Percentiles rank a stretch among this genome's conserved stretches.
Evolutionary conservation across 1,140 invertebrate species (phyloP).

Genomic region (Lucilia cuprina): DNA sequence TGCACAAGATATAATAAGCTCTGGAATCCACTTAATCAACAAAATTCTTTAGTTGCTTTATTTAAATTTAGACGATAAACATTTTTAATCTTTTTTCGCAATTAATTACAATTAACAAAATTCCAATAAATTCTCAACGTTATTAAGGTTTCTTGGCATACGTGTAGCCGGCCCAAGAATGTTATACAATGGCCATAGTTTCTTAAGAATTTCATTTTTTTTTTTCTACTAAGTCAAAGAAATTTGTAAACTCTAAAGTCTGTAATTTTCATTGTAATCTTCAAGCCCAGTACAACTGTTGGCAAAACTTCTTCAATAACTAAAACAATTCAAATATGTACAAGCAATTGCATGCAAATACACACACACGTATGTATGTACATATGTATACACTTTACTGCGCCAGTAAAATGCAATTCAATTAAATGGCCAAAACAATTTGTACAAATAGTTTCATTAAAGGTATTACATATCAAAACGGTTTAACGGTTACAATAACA

Average conservation of each 20-base stretch:
- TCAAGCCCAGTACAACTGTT: neutral
- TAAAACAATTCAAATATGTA: neutral
- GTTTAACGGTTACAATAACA: constrained; percentile 30
- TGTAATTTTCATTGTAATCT: neutral
- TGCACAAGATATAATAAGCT: neutral
- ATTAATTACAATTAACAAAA: constrained; percentile 6
- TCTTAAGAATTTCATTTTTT: neutral
- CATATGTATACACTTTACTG: neutral
- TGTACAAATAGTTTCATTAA: constrained; percentile 30
- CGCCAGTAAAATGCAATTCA: neutral
- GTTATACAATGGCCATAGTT: neutral
- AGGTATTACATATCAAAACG: constrained; percentile 25
- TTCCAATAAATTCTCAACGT: neutral
- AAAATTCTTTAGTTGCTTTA: neutral
- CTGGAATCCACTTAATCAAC: neutral
- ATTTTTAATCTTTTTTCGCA: neutral
- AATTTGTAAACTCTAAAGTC: neutral
- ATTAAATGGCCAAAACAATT: constrained; percentile 29
- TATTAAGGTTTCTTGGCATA: constrained; percentile 15
- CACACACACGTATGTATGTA: neutral
- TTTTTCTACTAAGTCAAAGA: too few relatives aligned
- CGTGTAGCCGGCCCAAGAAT: neutral
- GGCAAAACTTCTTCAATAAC: neutral
- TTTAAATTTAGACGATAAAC: neutral
- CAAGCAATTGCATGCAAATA: neutral